Evolutionary conservation across 2,113 vertebrate species (phyloP), one percentile per base, ranked within the genome.

Genomic region (Cichladusa arquata): DNA sequence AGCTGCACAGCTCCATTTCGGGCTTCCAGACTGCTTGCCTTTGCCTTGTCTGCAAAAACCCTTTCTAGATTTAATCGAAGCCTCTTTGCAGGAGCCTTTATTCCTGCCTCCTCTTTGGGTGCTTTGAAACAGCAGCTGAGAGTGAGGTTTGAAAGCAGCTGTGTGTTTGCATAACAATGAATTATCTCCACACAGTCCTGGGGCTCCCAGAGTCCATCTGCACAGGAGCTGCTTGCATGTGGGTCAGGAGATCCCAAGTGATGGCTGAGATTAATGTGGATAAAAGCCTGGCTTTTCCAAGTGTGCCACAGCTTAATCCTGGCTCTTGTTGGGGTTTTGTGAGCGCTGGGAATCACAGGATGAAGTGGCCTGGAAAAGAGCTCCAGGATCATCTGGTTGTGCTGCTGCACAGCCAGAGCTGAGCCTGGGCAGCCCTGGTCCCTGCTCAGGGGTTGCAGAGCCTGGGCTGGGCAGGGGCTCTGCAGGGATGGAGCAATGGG

Each of bases 111-210:
- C 64, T 51, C 65, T 82, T 42, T 12, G 47, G 48, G n/a, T 17
- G 70, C 50, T 86, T 83, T 87, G 92, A 83, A 94, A 79, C 25
- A 57, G 66, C 72, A 48, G 62, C 6, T 54, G 74, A 64, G 57
- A 42, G 58, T 7, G 84, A 62, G 70, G 45, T 91, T 92, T 44
- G 54, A 65, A 85, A 70, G 85, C n/a, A 79, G 60, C 31, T 15
- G 31, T 18, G 58, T 95, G 93, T 95, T 95, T 93, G 85, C 91
- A 62, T n/a, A 80, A 73, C 81, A 81, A 16, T 45, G 83, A 78
- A 44, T 94, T 58, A 13, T 3, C 56, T 36, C 81, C 56, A 33
- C 90, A 26, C 83, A 56, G 14, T 56, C 11, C 74, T 4, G 9
- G 31, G 57, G 90, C 85, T 45, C 33, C 26, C 1, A 1, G 9